A percentile compares a stretch with the other conserved stretches of the same genome.
Conservation (phyloP, 2,888 invertebrate genomes). For the Lycocerus yunnanus region DNA sequence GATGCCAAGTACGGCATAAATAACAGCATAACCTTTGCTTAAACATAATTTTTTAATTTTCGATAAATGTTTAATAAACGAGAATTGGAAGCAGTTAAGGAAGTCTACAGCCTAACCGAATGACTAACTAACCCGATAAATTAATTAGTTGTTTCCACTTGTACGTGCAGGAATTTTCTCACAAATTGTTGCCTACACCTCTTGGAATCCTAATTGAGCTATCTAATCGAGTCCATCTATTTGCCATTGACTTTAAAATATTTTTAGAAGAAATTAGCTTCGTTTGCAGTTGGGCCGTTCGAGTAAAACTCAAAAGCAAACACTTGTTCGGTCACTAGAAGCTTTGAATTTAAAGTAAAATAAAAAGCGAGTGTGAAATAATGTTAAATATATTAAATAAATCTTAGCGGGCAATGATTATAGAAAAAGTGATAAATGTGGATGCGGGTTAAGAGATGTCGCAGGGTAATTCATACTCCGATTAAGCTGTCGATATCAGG, state of each 20-base stretch:
- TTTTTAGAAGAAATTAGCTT: not conserved
- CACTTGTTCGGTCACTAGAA: not conserved
- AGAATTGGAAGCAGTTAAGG: not conserved
- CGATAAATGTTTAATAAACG: not conserved
- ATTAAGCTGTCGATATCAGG: constrained; percentile 43
- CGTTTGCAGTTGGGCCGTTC: not conserved
- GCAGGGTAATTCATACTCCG: constrained; percentile 41
- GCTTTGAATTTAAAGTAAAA: not conserved
- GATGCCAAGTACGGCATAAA: not conserved
- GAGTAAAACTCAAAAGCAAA: not conserved
- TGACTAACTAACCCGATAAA: not conserved
- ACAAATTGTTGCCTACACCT: not conserved
- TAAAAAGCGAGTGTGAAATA: not conserved
- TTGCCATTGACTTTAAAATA: not conserved
- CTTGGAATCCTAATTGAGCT: not conserved
- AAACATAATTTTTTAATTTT: not conserved
- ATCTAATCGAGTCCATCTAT: not conserved
- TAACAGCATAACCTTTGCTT: too few relatives aligned
- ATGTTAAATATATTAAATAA: not conserved
- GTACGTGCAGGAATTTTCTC: not conserved
- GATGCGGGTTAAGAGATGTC: constrained; percentile 41
- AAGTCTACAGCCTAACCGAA: not conserved
- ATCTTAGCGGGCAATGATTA: constrained; percentile 23
- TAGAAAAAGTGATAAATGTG: constrained; percentile 38
- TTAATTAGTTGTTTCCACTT: not conserved